A percentile compares a stretch with the other conserved stretches of the same genome.
Conservation (phyloP, 2,888 invertebrate species). For the Athripsodes cinereus region DNA sequence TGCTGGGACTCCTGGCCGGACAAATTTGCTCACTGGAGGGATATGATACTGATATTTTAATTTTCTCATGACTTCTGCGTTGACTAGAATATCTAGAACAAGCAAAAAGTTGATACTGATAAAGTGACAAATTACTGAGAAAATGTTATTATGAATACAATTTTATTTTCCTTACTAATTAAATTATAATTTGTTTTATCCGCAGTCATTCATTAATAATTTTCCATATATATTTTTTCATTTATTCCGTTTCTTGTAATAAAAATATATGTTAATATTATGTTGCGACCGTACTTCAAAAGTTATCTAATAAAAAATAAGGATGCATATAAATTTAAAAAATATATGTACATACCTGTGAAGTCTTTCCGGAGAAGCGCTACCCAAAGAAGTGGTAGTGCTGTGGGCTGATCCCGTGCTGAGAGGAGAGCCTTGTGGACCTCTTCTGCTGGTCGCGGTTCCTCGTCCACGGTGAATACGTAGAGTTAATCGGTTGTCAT, state of each 20-base stretch:
- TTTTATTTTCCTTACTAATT: no score
- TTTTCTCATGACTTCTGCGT: constrained; percentile 64
- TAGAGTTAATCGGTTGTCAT: constrained; percentile 84
- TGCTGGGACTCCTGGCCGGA: constrained; percentile 37
- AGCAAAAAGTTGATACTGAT: not conserved
- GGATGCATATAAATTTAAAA: no score
- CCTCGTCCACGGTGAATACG: constrained; percentile 85
- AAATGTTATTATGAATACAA: no score
- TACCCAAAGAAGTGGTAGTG: constrained; percentile 58
- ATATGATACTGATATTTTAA: constrained; percentile 82
- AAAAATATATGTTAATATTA: no score
- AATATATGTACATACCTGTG: constrained; percentile 35
- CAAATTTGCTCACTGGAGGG: constrained; percentile 71
- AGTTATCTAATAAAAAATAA: no score
- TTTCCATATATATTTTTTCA: no score
- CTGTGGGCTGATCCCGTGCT: constrained; percentile 66
- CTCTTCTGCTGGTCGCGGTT: constrained; percentile 53
- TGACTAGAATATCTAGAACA: constrained; percentile 53
- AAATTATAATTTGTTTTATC: no score
- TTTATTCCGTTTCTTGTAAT: no score
- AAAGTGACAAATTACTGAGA: no score
- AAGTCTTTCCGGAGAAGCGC: constrained; percentile 58
- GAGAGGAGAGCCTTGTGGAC: constrained; percentile 55
- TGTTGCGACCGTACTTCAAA: no score
- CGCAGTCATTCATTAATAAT: no score